Evolutionary conservation across 2,113 vertebrate species (phyloP).

Genomic region (Sinocyclocheilus anshuiensis): DNA sequence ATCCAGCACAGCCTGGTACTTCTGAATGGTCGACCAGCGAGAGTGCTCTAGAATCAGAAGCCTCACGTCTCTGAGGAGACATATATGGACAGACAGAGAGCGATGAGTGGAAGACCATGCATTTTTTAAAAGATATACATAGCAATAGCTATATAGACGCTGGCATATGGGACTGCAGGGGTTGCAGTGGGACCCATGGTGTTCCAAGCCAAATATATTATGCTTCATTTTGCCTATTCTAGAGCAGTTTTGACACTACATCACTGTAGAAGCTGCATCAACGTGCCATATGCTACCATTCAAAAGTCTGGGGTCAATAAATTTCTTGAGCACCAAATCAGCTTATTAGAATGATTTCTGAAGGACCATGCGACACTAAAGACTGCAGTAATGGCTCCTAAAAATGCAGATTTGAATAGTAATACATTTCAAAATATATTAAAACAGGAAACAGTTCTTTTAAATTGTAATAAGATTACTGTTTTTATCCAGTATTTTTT

Average conservation of each 20-base stretch:
- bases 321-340: too few species aligned
- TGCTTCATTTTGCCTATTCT: background rate
- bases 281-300: too few species aligned
- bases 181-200: background rate
- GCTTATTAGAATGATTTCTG: too few species aligned
- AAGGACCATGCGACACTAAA: too few species aligned
- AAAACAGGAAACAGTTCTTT: too few species aligned
- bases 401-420: too few species aligned
- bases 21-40: constrained; percentile 93
- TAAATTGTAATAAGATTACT: too few species aligned
- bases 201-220: background rate
- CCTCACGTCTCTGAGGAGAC: constrained; percentile 81
- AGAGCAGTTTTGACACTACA: background rate
- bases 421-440: too few species aligned
- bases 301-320: too few species aligned
- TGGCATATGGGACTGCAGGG: background rate
- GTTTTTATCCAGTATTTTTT: too few species aligned
- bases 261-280: background rate
- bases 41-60: constrained; percentile 87
- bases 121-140: background rate
- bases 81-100: background rate
- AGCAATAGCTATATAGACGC: background rate
- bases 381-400: too few species aligned
- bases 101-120: background rate
- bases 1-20: constrained; percentile 83